A percentile compares a stretch with the other conserved stretches of the same genome.
phyloP scores from a whole-genome alignment of 2,797 vertebrate species.

The Sternarchorhynchus goeldii region DNA sequence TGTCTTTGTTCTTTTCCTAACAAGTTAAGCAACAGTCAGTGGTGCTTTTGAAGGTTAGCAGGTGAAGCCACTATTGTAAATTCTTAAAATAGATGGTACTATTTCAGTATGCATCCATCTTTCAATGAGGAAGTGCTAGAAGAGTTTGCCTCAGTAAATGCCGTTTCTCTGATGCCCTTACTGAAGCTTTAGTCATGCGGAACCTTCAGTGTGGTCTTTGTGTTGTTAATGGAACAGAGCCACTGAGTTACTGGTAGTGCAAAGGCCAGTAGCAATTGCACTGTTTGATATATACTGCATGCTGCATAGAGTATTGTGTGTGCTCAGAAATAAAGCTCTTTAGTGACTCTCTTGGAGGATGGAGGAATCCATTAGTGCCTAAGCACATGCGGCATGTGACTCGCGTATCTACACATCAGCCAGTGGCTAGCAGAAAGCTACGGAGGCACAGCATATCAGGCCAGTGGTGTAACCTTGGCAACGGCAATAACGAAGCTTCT shows the following conservation, averaged over 20 bases:
- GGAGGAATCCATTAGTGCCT: background rate
- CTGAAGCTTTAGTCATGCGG: conserved; percentile 10
- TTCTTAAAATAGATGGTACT: background rate
- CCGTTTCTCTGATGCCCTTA: conserved; percentile 29
- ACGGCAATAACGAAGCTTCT: background rate
- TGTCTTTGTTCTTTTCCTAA: background rate
- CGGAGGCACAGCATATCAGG: background rate
- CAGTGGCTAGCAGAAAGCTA: background rate
- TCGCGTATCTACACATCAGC: conserved; percentile 3
- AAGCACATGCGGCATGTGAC: conserved; percentile 5
- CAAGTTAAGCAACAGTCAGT: conserved; percentile 3
- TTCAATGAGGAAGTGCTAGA: background rate
- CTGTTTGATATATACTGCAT: background rate
- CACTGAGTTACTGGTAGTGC: background rate
- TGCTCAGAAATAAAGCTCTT: background rate
- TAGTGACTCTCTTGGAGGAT: background rate
- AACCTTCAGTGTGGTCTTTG: conserved; percentile 30
- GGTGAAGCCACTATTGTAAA: background rate
- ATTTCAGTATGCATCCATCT: background rate
- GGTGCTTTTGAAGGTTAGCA: conserved; percentile 22
- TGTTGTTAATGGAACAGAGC: conserved; percentile 4
- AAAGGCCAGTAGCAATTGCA: background rate
- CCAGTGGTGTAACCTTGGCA: background rate
- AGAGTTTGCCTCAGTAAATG: background rate
- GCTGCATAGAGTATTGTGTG: background rate